phyloP scores from a whole-genome alignment of 2,888 invertebrate species.

The Smittia sp. region DNA sequence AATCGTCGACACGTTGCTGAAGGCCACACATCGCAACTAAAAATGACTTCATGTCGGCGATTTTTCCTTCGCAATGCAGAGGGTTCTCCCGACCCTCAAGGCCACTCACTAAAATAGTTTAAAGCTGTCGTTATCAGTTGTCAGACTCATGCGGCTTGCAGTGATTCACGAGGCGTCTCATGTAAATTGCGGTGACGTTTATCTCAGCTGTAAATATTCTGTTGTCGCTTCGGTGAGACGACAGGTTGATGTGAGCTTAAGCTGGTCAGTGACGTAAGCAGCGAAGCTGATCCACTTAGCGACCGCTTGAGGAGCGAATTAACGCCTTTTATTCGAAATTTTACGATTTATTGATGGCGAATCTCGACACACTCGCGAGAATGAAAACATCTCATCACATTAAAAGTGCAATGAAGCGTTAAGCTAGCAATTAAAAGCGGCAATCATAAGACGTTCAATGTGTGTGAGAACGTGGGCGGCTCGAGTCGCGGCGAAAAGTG shows the following conservation, averaged over 20 bases:
- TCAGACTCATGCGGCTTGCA: neutral
- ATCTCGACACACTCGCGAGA: neutral
- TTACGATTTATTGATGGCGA: slow-evolving; percentile 21
- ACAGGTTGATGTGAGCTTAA: neutral
- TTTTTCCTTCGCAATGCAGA: neutral
- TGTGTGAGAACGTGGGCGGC: neutral
- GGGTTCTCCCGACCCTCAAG: neutral
- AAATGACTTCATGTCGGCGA: neutral
- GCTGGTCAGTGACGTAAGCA: neutral
- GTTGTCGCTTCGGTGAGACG: neutral
- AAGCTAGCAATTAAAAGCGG: slow-evolving; percentile 20
- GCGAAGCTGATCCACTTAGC: slow-evolving; percentile 5
- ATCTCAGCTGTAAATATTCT: neutral
- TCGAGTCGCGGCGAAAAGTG: neutral
- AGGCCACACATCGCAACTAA: neutral
- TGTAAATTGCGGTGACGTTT: neutral
- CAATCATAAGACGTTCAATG: neutral
- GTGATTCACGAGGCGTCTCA: neutral
- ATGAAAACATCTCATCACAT: slow-evolving; percentile 20
- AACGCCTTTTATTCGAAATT: neutral
- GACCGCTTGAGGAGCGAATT: neutral
- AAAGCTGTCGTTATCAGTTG: neutral
- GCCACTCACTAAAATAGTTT: neutral
- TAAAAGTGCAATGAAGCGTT: slow-evolving; percentile 24
- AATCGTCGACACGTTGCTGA: neutral